Evolutionary conservation across 2,888 invertebrate genomes (phyloP).

Genomic region (Epiblema foenella): DNA sequence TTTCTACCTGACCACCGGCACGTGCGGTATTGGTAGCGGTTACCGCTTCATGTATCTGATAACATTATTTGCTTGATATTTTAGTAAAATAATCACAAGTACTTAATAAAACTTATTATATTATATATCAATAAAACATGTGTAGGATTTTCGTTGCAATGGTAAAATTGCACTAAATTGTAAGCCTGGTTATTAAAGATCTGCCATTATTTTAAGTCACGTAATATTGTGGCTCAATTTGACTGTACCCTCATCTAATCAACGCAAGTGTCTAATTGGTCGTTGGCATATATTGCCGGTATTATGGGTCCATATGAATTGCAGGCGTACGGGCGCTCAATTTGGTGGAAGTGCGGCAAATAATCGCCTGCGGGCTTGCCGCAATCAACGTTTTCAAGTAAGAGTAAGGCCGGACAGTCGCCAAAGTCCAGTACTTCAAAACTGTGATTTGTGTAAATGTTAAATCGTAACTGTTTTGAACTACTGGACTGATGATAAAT

Average conservation of each 20-base stretch:
- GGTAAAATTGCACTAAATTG: neutral
- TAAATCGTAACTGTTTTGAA: neutral
- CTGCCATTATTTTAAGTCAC: too few species aligned
- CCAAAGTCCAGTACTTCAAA: slow-evolving; percentile 12
- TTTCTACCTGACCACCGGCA: slow-evolving; percentile 68
- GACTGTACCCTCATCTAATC: slow-evolving; percentile 21
- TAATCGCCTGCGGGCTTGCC: slow-evolving; percentile 72
- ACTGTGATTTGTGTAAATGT: neutral
- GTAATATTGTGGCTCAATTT: slow-evolving; percentile 5
- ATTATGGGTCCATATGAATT: slow-evolving; percentile 59
- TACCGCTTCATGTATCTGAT: slow-evolving; percentile 27
- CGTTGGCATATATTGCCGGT: slow-evolving; percentile 53
- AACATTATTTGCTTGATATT: slow-evolving; percentile 21
- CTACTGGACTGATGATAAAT: neutral
- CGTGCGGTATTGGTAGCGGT: slow-evolving; percentile 69
- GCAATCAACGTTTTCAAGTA: slow-evolving; percentile 66
- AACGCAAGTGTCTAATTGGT: slow-evolving; percentile 56
- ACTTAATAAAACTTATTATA: too few species aligned
- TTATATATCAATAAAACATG: neutral
- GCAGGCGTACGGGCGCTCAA: slow-evolving; percentile 69
- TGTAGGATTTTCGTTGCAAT: neutral
- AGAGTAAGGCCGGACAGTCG: slow-evolving; percentile 25
- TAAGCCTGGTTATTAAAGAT: neutral
- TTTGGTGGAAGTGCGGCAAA: slow-evolving; percentile 80
- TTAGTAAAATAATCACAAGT: neutral